phyloP scores from a whole-genome alignment of 2,797 vertebrate species.

The Leptatherina wallacei region DNA sequence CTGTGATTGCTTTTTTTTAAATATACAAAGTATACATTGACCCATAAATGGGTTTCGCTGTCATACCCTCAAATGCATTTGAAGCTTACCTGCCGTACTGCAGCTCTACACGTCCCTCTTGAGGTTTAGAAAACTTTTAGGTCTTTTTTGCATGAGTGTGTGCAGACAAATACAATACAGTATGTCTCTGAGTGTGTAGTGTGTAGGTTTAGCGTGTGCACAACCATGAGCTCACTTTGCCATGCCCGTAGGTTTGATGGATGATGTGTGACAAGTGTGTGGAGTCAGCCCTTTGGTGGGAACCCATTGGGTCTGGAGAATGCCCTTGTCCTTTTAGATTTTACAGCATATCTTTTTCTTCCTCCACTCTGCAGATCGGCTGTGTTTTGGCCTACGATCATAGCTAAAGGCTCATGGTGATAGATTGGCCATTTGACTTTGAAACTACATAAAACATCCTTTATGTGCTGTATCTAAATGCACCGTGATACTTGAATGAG shows the following conservation, averaged over 20 bases:
- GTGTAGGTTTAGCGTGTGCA: constrained; percentile 19
- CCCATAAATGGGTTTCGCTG: constrained; percentile 43
- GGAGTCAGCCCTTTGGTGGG: constrained; percentile 79
- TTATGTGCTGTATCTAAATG: constrained; percentile 4
- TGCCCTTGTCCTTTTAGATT: constrained; percentile 77
- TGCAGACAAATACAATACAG: constrained; percentile 9
- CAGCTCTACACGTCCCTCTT: constrained; percentile 63
- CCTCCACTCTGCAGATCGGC: constrained; percentile 35
- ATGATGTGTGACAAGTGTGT: constrained; percentile 78
- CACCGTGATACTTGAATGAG: constrained; percentile 19
- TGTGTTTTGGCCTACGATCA: constrained; percentile 32
- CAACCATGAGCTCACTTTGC: constrained; percentile 4
- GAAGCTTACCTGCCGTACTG: constrained; percentile 46
- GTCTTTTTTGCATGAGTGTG: constrained; percentile 14
- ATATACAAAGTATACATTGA: constrained; percentile 9
- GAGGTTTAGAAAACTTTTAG: constrained; percentile 43
- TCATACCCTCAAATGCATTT: constrained; percentile 43
- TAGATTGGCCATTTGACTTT: constrained; percentile 73
- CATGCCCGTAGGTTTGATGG: constrained; percentile 64
- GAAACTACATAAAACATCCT: constrained; percentile 67
- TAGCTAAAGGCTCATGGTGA: constrained; percentile 53
- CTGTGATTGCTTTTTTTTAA: constrained; percentile 7
- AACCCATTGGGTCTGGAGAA: constrained; percentile 67
- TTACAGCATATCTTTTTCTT: constrained; percentile 68
- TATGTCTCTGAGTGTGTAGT: constrained; percentile 23